Percentiles rank a stretch among this genome's conserved stretches.
Conservation (phyloP, 2,113 vertebrate species). For the Microtus oregoni region DNA sequence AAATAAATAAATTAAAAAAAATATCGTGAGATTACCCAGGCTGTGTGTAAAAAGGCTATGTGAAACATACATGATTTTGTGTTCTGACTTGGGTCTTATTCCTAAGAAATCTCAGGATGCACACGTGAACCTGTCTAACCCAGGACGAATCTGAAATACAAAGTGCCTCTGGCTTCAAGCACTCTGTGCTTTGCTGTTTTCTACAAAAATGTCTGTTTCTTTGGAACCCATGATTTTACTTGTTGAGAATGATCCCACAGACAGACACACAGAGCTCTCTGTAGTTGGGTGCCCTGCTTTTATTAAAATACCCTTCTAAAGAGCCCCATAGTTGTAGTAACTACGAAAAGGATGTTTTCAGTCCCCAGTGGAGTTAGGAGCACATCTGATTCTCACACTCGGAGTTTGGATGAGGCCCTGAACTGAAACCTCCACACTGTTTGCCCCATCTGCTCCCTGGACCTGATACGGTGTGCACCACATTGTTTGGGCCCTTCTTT, state of each 20-base stretch:
- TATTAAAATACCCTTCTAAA: constrained; percentile 2
- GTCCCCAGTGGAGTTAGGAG: neutral
- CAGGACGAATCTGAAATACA: neutral
- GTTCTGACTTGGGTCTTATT: neutral
- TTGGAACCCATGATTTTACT: neutral
- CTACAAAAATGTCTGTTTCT: neutral
- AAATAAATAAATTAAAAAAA: too few relatives aligned
- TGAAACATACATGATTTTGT: neutral
- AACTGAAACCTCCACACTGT: neutral
- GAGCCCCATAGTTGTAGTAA: neutral
- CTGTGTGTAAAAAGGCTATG: neutral
- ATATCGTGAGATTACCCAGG: neutral
- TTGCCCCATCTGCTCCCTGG: neutral
- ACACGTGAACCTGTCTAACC: neutral
- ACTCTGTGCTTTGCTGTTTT: neutral
- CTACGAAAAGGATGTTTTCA: neutral
- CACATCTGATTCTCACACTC: neutral
- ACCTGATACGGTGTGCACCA: neutral
- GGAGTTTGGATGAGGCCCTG: neutral
- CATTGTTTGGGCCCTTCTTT: neutral
- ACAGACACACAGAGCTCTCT: neutral
- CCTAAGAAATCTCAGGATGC: neutral
- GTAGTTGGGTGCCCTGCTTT: neutral
- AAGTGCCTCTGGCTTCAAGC: neutral
- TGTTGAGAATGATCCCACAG: neutral